These are phyloP conservation scores for Echiichthys vipera DNA, from an alignment of 2,797 vertebrate genomes.

Conservation along the genomic window DNA sequence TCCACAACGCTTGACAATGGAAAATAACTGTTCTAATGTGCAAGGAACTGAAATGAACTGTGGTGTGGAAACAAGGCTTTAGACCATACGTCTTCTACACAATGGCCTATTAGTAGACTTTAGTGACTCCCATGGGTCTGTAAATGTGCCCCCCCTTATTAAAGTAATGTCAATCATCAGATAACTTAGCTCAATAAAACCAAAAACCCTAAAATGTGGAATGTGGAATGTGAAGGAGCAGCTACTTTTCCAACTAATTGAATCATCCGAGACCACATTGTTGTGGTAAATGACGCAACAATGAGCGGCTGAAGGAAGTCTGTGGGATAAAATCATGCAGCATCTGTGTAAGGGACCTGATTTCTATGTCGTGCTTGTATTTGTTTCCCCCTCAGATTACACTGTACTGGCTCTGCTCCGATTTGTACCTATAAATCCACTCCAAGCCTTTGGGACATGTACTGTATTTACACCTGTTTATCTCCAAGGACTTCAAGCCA, in stretches of 20 bases:
- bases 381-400: background rate
- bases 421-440: background rate
- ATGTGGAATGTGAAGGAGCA: background rate
- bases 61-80: no score
- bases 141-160: background rate
- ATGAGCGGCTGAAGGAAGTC: background rate
- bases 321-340: background rate
- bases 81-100: background rate
- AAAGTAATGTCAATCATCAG: background rate
- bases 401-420: background rate
- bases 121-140: background rate
- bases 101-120: background rate
- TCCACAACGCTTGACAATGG: no score
- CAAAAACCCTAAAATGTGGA: background rate
- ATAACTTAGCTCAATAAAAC: background rate
- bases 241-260: background rate
- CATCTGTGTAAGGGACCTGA: background rate
- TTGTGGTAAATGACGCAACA: constrained; percentile 2
- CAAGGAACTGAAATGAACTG: no score
- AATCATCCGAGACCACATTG: background rate
- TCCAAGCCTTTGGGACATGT: background rate
- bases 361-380: background rate
- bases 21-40: no score
- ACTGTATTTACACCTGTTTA: constrained; percentile 9
- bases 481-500: constrained; percentile 7